phyloP scores from a whole-genome alignment of 2,113 vertebrate species.

The Euleptes europaea region DNA sequence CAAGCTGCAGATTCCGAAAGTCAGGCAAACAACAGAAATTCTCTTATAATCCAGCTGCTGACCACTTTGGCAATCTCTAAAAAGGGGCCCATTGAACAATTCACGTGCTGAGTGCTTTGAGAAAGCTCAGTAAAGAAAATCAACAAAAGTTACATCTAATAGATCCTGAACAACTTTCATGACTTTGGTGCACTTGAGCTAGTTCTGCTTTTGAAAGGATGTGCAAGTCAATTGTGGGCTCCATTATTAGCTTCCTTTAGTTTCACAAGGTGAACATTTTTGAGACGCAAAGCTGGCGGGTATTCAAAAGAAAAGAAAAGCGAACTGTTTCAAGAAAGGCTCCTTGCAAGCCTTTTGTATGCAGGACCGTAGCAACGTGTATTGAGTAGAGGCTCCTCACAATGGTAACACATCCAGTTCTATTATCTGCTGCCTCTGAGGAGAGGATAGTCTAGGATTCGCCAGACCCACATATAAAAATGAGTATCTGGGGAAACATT shows the following conservation, averaged over 20 bases:
- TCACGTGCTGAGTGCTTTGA: not conserved
- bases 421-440: no score
- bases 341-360: not conserved
- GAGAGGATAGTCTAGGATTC: no score
- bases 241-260: conserved; percentile 12
- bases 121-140: conserved; percentile 2
- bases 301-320: not conserved
- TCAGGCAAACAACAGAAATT: conserved; percentile 2
- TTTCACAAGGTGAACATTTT: not conserved
- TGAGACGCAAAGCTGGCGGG: not conserved
- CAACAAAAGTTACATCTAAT: not conserved
- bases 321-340: not conserved
- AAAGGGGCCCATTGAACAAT: not conserved
- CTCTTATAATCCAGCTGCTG: not conserved
- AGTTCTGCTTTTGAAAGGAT: conserved; percentile 32
- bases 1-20: not conserved
- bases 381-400: no score
- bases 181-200: not conserved
- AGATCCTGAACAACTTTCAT: not conserved
- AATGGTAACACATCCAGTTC: no score
- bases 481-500: no score
- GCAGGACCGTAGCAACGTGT: not conserved
- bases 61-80: not conserved
- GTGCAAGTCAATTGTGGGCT: conserved; percentile 21
- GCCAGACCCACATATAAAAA: no score